Conservation (phyloP, 2,113 vertebrate genomes). For the Thoracochromis brauschi region DNA sequence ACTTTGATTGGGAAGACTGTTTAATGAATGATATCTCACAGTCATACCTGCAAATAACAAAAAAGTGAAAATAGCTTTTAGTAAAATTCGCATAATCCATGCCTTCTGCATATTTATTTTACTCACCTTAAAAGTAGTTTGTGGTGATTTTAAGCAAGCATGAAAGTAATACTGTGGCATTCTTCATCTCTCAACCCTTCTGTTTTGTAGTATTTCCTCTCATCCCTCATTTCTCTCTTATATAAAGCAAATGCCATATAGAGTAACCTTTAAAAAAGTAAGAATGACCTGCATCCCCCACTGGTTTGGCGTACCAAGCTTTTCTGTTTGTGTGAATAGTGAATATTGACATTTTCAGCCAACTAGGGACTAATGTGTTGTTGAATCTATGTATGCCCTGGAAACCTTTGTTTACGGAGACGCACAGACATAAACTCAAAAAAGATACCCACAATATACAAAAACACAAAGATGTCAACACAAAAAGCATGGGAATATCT, state of each 20-base stretch:
- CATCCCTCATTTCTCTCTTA: background rate
- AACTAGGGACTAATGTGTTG: conserved; percentile 23
- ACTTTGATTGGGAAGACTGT: background rate
- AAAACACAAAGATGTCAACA: background rate
- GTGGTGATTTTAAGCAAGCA: background rate
- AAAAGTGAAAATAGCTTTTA: background rate
- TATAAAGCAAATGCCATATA: conserved; percentile 27
- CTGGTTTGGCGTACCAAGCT: background rate
- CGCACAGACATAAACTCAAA: background rate
- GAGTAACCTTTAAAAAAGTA: conserved; percentile 30
- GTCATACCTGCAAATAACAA: background rate
- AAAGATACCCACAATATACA: background rate
- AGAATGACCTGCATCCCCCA: conserved; percentile 12
- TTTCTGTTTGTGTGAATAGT: conserved; percentile 34
- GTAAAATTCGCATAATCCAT: background rate
- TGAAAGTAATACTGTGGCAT: background rate
- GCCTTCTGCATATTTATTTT: background rate
- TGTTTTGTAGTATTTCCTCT: background rate
- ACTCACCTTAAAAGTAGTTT: background rate
- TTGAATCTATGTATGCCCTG: conserved; percentile 22
- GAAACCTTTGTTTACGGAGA: background rate
- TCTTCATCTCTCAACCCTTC: background rate
- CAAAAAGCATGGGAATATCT: background rate
- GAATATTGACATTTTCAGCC: conserved; percentile 48
- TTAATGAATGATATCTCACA: background rate